Conservation (phyloP, 1,140 invertebrate genomes). For the Pseudomyrmex sp. region DNA sequence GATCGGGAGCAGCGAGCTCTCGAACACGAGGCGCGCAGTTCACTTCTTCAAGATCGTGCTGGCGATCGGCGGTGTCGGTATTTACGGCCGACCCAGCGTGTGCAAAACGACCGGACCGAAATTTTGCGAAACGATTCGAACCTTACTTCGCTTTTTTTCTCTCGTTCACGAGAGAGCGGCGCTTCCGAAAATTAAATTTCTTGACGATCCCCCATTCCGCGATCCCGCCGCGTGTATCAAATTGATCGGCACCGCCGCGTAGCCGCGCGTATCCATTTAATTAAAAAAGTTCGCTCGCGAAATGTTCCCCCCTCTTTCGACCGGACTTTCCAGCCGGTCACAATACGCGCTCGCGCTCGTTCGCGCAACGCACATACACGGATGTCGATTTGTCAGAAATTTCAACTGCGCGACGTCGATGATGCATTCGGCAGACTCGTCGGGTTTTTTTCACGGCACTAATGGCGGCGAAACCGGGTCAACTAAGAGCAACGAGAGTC, state of each 20-base stretch:
- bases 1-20: conserved; percentile 8
- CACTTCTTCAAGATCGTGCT: conserved; percentile 27
- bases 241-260: conserved; percentile 49
- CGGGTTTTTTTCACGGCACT: conserved; percentile 15
- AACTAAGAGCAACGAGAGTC: too few relatives aligned
- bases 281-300: conserved; percentile 62
- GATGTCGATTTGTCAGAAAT: conserved; percentile 60
- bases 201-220: conserved; percentile 16
- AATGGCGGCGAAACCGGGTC: too few relatives aligned
- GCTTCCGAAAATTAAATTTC: conserved; percentile 71
- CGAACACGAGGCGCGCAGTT: conserved; percentile 22
- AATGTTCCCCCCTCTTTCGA: conserved; percentile 12
- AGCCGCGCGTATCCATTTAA: conserved; percentile 59
- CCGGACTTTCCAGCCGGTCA: conserved; percentile 28
- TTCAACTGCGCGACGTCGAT: conserved; percentile 31
- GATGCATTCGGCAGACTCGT: conserved; percentile 25
- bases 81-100: conserved; percentile 25
- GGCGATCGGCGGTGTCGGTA: conserved; percentile 20
- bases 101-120: conserved; percentile 7
- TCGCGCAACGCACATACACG: conserved; percentile 15
- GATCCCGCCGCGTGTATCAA: conserved; percentile 20
- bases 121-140: conserved; percentile 38
- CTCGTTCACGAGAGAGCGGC: conserved; percentile 7
- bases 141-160: conserved; percentile 48
- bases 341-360: conserved; percentile 31